Percentiles rank a stretch among this genome's conserved stretches.
Conservation (phyloP, 1,140 invertebrate species). For the Polypedilum vanderplanki region DNA sequence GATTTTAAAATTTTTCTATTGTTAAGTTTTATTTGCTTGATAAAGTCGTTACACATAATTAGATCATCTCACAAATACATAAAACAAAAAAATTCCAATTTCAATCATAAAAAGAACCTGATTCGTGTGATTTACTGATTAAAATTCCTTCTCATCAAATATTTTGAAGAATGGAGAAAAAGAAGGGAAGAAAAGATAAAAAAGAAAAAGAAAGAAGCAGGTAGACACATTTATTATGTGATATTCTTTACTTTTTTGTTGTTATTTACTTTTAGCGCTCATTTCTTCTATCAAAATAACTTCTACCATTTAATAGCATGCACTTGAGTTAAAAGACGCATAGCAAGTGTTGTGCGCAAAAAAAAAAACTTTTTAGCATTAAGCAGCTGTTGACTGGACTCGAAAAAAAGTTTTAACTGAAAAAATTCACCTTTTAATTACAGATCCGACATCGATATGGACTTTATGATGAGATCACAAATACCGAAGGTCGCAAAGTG, state of each 20-base stretch:
- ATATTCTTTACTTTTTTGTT: neutral
- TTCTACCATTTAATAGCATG: neutral
- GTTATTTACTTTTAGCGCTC: neutral
- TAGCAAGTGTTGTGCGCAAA: neutral
- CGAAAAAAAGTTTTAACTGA: neutral
- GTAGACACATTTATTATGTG: neutral
- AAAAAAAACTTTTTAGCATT: neutral
- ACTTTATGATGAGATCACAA: constrained; percentile 79
- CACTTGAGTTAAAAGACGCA: neutral
- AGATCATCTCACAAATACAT: no score
- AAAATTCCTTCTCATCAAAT: no score
- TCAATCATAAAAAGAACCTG: no score
- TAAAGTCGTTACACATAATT: no score
- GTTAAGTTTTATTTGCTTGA: no score
- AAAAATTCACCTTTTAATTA: constrained; percentile 34
- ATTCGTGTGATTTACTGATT: no score
- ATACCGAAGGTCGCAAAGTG: constrained; percentile 65
- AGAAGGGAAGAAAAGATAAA: no score
- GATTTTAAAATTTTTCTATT: no score
- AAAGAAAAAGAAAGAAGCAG: no score
- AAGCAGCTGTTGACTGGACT: neutral
- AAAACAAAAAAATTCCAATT: no score
- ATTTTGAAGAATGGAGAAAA: no score
- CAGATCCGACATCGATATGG: constrained; percentile 84
- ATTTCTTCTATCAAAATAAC: constrained; percentile 1